Percentiles rank a stretch among this genome's conserved stretches.
These are phyloP conservation scores for Spodoptera littoralis DNA, from an alignment of 2,888 invertebrate genomes.

Conservation along the genomic window DNA sequence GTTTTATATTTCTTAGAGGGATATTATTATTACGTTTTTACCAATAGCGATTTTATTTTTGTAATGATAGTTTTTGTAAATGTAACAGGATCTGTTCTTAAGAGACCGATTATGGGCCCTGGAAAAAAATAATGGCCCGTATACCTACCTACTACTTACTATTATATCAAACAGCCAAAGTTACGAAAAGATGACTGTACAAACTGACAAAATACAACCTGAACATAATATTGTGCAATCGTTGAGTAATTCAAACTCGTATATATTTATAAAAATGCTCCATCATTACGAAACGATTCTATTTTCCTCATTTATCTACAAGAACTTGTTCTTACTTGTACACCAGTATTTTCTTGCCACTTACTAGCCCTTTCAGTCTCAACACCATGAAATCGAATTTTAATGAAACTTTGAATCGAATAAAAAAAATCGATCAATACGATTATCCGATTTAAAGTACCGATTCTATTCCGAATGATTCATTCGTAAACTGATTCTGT, in stretches of 20 bases:
- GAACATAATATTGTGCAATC: constrained; percentile 38
- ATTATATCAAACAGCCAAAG: background rate
- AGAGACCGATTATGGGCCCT: too few relatives aligned
- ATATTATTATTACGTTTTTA: too few relatives aligned
- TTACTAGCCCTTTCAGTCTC: constrained; percentile 31
- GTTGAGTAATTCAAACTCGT: constrained; percentile 16
- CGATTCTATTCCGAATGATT: constrained; percentile 25
- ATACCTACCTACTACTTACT: background rate
- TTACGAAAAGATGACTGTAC: constrained; percentile 14
- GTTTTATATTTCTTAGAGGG: too few relatives aligned
- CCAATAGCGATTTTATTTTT: too few relatives aligned
- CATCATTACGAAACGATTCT: constrained; percentile 31
- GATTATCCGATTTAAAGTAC: constrained; percentile 11
- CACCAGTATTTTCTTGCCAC: constrained; percentile 24
- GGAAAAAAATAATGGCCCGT: too few relatives aligned
- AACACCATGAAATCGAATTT: constrained; percentile 47
- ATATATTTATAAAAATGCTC: constrained; percentile 32
- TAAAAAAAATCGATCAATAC: constrained; percentile 29
- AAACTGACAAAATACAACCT: constrained; percentile 9
- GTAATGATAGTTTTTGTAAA: too few relatives aligned
- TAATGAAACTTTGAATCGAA: constrained; percentile 37
- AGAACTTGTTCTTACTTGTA: constrained; percentile 10
- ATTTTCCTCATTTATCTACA: constrained; percentile 40
- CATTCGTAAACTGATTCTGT: background rate
- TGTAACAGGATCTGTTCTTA: too few relatives aligned